Evolutionary conservation across 1,140 invertebrate species (phyloP), one percentile per base, ranked within the genome.

Genomic region (Ctenoplectra terminalis): DNA sequence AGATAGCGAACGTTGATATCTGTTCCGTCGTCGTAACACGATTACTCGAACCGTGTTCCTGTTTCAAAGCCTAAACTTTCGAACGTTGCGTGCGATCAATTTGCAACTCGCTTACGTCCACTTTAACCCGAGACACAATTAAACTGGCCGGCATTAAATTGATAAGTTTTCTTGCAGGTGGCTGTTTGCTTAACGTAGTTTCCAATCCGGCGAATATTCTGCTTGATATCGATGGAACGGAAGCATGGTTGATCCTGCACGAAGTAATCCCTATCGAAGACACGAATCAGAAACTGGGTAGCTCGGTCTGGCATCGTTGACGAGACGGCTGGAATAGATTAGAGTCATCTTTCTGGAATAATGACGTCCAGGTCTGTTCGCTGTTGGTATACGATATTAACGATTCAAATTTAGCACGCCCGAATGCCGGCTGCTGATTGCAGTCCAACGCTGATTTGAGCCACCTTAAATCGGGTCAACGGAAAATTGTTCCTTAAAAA

Each of bases 331-430:
- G 40, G 82, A 70, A 86, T 61, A 84, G 78, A 84, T 86, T 84
- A 86, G 84, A 81, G 31, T 86, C 84, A 86, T 86, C 82, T 86
- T 86, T 81, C 82, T 84, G 84, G 84, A 86, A 86, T 86, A 84
- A 86, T 69, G 84, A 84, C 84, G 82, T 71, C 77, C 31, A 54
- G 77, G 48, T 37, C 37, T 46, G 64, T 23, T 23, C 8, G 66
- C 34, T 56, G 82, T 76, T 70, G 77, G 66, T 72, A 74, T 72
- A 71, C 77, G 82, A 84, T 84, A 86, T 86, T 86, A 86, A 86
- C 82, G 84, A 86, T 86, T 86, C 82, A 60, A 71, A 86, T 86
- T 86, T 86, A 86, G 77, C 84, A 86, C 82, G 69, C 37, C 50
- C 82, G 77, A 56, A 72, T 64, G 56, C 56, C 23, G 61, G 77